phyloP scores from a whole-genome alignment of 2,113 vertebrate genomes.

The Nycticryphes semicollaris region DNA sequence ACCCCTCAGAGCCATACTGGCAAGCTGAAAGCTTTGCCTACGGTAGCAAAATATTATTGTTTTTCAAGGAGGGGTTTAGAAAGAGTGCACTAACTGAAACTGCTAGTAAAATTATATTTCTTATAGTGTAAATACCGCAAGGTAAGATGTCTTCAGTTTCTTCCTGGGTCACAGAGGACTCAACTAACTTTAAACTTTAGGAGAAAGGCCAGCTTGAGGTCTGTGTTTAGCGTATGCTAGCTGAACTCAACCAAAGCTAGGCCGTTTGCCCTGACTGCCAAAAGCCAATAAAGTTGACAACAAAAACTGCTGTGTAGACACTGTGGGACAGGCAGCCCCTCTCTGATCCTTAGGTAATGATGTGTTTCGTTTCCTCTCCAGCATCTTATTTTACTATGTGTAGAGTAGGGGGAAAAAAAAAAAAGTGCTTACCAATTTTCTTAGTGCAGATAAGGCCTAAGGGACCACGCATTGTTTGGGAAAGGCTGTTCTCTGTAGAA shows the following conservation, averaged over 20 bases:
- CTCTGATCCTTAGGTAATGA: neutral
- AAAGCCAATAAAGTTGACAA: neutral
- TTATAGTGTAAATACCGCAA: neutral
- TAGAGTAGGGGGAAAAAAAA: neutral
- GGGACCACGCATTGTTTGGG: slow-evolving; percentile 42
- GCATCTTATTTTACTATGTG: slow-evolving; percentile 28
- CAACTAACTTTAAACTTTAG: neutral
- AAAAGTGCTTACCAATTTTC: neutral
- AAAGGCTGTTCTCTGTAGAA: slow-evolving; percentile 59
- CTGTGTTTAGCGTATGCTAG: neutral
- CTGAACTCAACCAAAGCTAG: neutral
- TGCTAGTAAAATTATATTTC: neutral
- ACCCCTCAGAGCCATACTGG: neutral
- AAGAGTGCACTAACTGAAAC: neutral
- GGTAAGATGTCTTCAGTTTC: neutral
- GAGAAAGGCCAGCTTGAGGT: neutral
- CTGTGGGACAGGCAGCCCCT: neutral
- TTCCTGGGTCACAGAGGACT: neutral
- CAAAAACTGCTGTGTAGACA: neutral
- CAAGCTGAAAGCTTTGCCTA: neutral
- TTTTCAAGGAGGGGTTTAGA: neutral
- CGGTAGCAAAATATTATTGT: neutral
- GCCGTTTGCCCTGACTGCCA: neutral
- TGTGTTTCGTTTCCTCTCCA: neutral
- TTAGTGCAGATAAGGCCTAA: slow-evolving; percentile 38